Percentiles rank a stretch among this genome's conserved stretches.
Evolutionary conservation across 2,797 vertebrate species (phyloP).

Genomic region (Peromyscus nudipes): DNA sequence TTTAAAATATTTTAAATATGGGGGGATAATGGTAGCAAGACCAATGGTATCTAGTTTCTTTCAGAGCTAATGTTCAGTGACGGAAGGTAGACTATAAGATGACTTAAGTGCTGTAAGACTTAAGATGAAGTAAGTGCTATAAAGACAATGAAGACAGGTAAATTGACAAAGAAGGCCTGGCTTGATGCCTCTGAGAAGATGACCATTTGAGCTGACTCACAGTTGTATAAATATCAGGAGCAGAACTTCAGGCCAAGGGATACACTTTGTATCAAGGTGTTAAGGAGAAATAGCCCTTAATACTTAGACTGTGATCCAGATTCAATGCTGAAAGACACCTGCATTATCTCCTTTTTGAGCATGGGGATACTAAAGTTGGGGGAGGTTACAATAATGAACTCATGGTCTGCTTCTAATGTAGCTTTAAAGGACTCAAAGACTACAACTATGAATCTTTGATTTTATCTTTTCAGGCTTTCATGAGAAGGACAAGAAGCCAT

Average conservation of each 20-base stretch:
- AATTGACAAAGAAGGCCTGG: background rate
- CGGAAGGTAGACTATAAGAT: background rate
- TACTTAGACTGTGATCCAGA: background rate
- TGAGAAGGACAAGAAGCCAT: conserved; percentile 93
- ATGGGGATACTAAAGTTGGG: background rate
- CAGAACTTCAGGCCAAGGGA: background rate
- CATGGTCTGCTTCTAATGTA: background rate
- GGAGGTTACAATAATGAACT: background rate
- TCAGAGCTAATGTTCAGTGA: background rate
- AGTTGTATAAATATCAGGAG: background rate
- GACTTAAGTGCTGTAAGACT: background rate
- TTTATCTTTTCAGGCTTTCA: conserved; percentile 89
- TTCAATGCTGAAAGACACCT: background rate
- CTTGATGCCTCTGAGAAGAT: background rate
- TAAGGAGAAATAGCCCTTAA: background rate
- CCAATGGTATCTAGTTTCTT: background rate
- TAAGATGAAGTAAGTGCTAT: background rate
- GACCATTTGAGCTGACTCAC: background rate
- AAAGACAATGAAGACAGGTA: background rate
- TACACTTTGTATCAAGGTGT: background rate
- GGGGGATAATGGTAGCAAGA: background rate
- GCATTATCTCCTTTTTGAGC: background rate
- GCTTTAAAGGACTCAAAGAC: background rate
- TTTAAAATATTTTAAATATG: conserved; percentile 30
- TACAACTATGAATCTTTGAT: background rate